Percentiles rank a stretch among this genome's conserved stretches.
Evolutionary conservation across 1,140 invertebrate species (phyloP).

Genomic region (Apis laboriosa): DNA sequence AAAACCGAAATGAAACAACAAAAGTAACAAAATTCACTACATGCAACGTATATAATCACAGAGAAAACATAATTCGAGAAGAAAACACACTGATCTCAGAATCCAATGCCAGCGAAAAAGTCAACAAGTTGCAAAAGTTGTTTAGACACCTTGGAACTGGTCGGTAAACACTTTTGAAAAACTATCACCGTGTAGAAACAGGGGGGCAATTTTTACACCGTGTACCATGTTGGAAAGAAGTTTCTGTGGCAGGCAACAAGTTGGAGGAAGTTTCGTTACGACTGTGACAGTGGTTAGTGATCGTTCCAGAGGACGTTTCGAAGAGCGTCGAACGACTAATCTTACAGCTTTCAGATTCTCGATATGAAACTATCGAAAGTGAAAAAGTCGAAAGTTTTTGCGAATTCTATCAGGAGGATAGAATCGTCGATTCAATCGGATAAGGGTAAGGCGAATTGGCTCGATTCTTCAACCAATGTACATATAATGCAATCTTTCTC

Average conservation of each 20-base stretch:
- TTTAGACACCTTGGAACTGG: constrained; percentile 51
- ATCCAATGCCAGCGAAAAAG: constrained; percentile 35
- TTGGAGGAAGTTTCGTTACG: constrained; percentile 60
- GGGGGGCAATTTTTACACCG: constrained; percentile 54
- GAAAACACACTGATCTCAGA: constrained; percentile 2
- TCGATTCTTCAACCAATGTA: not conserved
- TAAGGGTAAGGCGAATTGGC: not conserved
- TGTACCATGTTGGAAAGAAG: constrained; percentile 44
- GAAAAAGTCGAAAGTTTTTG: constrained; percentile 21
- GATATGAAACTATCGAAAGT: constrained; percentile 38
- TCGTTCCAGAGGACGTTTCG: constrained; percentile 41
- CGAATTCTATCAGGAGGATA: not conserved
- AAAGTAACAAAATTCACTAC: not conserved
- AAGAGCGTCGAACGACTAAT: constrained; percentile 61
- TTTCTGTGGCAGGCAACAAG: constrained; percentile 63
- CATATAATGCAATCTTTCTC: not conserved
- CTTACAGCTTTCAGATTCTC: constrained; percentile 38
- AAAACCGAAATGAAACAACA: not conserved
- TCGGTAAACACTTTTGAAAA: constrained; percentile 52
- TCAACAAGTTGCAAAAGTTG: constrained; percentile 76
- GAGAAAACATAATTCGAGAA: not conserved
- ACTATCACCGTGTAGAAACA: constrained; percentile 50
- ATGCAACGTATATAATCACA: not conserved
- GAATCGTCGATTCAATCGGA: not conserved
- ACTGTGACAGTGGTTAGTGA: constrained; percentile 24